Evolutionary conservation across 2,113 vertebrate species (phyloP), one percentile per base, ranked within the genome.

Genomic region (Mastomys coucha): DNA sequence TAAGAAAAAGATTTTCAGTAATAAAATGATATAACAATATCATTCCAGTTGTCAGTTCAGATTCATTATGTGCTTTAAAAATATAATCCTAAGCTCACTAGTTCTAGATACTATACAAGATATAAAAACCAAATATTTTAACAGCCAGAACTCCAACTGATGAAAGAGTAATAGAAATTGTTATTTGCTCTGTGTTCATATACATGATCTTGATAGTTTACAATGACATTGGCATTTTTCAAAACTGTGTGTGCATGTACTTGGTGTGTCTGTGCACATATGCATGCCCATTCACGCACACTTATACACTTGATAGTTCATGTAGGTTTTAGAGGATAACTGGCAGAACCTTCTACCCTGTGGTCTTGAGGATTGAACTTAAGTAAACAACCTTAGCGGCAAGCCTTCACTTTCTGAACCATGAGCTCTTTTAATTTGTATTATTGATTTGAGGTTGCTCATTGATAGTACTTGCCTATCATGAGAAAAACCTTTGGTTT

Each of bases 1-100:
- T 80, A 33, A 28, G 33, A 69, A 88, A 81, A 82, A 16, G 13
- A 72, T 94, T 95, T 94, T 14, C 51, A 86, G 4, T 93, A 89
- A 53, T 93, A 95, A 95, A 91, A 63, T 81, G 89, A 58, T 12
- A 51, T 65, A 24, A 45, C 3, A 78, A 7, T 93, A n/a, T n/a
- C n/a, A 80, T 69, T 53, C 13, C 7, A 85, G 22, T 13, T 94
- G 7, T 91, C 73, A 82, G 42, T 36, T 80, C 45, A 72, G 36
- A 42, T 49, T 81, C 58, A 89, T 77, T 10, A 51, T 72, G 33
- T 33, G 14, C 39, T 36, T n/a, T 56, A 56, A 53, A 72, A 56
- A 56, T 88, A 72, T 70, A 88, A 69, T 67, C 60, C 16, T 67
- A 65, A 85, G 17, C 82, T 85, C 39, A 45, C 16, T 65, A 39